Conservation (phyloP, 1,140 invertebrate genomes). For the Cotesia glomerata region DNA sequence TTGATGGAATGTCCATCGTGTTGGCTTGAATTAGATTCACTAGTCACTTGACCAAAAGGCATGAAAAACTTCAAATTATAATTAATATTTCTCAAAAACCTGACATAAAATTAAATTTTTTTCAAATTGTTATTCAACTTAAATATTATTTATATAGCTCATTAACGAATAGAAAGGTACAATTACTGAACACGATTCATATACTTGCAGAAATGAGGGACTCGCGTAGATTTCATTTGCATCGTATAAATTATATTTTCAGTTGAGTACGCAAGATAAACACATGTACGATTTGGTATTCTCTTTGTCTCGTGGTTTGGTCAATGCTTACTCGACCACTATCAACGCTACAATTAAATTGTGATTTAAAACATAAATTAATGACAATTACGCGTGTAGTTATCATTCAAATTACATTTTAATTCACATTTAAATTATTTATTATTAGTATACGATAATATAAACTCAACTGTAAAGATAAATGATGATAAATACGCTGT, state of each 20-base stretch:
- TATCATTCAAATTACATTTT: not conserved
- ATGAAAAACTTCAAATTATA: too few species aligned
- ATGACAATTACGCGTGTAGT: not conserved
- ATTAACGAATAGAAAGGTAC: too few species aligned
- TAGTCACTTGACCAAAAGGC: too few species aligned
- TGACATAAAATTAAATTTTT: too few species aligned
- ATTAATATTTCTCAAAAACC: too few species aligned
- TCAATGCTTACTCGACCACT: constrained; percentile 35
- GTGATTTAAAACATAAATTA: constrained; percentile 60
- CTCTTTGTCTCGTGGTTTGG: not conserved
- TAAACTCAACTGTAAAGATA: not conserved
- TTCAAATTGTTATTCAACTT: too few species aligned
- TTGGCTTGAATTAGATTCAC: too few species aligned
- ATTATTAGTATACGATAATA: too few species aligned
- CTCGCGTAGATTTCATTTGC: constrained; percentile 50
- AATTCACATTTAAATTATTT: not conserved
- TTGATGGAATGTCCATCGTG: too few species aligned
- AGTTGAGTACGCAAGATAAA: constrained; percentile 60
- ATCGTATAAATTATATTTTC: constrained; percentile 62
- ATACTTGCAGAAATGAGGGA: constrained; percentile 13
- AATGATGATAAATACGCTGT: too few species aligned
- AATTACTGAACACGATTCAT: too few species aligned
- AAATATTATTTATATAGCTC: too few species aligned
- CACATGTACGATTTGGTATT: constrained; percentile 45
- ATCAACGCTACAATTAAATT: constrained; percentile 52